Evolutionary conservation across 2,888 invertebrate species (phyloP).

Genomic region (Hesperia comma): DNA sequence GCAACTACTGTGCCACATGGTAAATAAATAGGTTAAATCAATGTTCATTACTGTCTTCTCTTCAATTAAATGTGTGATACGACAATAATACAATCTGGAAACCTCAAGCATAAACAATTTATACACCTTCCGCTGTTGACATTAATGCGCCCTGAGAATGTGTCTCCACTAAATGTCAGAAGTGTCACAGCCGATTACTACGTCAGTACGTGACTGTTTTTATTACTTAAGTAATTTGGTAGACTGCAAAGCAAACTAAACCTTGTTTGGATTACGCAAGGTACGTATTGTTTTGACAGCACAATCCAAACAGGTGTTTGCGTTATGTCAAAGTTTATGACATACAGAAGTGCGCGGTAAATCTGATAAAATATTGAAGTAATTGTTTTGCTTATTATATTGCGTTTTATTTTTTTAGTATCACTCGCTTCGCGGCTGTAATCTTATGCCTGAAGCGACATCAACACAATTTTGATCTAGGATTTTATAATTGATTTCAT

Average conservation of each 20-base stretch:
- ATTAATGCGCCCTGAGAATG: neutral
- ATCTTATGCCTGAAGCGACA: no score
- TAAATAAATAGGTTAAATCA: no score
- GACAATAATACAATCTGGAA: neutral
- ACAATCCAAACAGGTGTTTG: slow-evolving; percentile 3
- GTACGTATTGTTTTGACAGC: neutral
- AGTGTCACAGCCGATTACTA: slow-evolving; percentile 6
- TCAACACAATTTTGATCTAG: no score
- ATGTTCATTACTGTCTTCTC: no score
- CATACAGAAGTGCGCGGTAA: neutral
- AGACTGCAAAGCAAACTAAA: slow-evolving; percentile 1
- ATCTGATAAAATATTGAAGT: neutral
- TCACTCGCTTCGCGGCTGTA: no score
- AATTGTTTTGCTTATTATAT: slow-evolving; percentile 2
- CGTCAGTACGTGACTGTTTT: slow-evolving; percentile 4
- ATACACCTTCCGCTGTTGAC: neutral
- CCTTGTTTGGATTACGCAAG: neutral
- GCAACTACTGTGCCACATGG: no score
- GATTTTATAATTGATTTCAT: no score
- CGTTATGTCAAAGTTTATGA: slow-evolving; percentile 1
- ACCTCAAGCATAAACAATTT: neutral
- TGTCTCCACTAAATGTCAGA: slow-evolving; percentile 4
- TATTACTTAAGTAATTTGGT: slow-evolving; percentile 10
- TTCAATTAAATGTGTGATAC: no score
- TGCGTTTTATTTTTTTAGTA: neutral